Evolutionary conservation across 2,113 vertebrate species (phyloP).

Genomic region (Misgurnus mizolepis): DNA sequence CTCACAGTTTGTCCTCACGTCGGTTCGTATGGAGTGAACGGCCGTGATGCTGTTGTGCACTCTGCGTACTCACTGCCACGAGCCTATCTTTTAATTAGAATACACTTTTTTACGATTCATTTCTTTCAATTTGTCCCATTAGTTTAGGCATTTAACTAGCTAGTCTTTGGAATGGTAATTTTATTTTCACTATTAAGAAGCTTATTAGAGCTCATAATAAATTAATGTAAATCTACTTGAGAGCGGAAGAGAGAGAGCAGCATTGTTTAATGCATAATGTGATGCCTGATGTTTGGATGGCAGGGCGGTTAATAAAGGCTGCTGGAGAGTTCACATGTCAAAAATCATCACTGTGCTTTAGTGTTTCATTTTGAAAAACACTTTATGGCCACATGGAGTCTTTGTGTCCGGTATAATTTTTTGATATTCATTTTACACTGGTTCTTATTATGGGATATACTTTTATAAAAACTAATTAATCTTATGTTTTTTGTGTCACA

Average conservation of each 20-base stretch:
- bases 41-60: neutral
- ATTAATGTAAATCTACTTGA: constrained; percentile 54
- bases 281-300: neutral
- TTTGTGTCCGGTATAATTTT: too few relatives aligned
- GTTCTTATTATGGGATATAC: too few relatives aligned
- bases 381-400: too few relatives aligned
- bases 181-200: constrained; percentile 66
- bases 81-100: constrained; percentile 67
- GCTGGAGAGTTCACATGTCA: neutral
- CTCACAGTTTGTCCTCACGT: constrained; percentile 15
- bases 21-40: neutral
- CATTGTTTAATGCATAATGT: constrained; percentile 17
- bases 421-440: too few relatives aligned
- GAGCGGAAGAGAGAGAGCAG: constrained; percentile 4
- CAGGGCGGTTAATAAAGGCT: neutral
- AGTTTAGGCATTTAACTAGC: constrained; percentile 65
- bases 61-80: constrained; percentile 18
- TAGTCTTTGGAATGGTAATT: constrained; percentile 71
- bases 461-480: too few relatives aligned
- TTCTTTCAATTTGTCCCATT: constrained; percentile 66
- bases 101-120: constrained; percentile 68
- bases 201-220: constrained; percentile 72
- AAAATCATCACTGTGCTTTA: too few relatives aligned
- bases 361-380: too few relatives aligned
- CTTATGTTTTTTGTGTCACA: too few relatives aligned